A percentile compares a stretch with the other conserved stretches of the same genome.
These are phyloP conservation scores for Drosophila serrata DNA, from an alignment of 1,140 invertebrate genomes.

Conservation along the genomic window DNA sequence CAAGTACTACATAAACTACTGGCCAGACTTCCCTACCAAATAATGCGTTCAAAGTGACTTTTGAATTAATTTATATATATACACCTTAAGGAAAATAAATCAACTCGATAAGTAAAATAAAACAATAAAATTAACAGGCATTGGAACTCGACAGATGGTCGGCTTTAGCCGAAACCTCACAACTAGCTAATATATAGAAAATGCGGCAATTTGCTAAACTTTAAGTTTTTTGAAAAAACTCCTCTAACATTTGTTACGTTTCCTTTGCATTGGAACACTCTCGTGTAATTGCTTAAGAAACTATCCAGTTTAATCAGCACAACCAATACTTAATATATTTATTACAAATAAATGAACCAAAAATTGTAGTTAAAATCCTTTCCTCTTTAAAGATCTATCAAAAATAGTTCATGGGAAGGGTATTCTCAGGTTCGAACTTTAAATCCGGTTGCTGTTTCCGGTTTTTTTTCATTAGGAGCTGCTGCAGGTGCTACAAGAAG, in stretches of 20 bases:
- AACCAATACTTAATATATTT: constrained; percentile 9
- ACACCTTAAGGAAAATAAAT: not conserved
- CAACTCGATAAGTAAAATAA: not conserved
- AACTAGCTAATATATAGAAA: constrained; percentile 17
- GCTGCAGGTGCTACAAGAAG: constrained; percentile 16
- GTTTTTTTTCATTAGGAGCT: constrained; percentile 3
- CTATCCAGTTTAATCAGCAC: constrained; percentile 1
- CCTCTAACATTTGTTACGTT: constrained; percentile 13
- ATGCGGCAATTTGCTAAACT: constrained; percentile 12
- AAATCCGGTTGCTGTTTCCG: constrained; percentile 6
- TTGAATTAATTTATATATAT: constrained; percentile 4
- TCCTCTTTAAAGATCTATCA: not conserved
- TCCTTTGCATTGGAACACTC: constrained; percentile 11
- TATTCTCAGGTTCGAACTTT: not conserved
- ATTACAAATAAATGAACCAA: constrained; percentile 16
- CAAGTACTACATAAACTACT: constrained; percentile 98
- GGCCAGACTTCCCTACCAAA: constrained; percentile 94
- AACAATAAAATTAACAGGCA: not conserved
- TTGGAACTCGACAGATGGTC: constrained; percentile 8
- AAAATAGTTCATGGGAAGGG: not conserved
- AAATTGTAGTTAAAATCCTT: not conserved
- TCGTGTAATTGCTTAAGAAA: constrained; percentile 11
- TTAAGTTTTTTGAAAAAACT: constrained; percentile 15
- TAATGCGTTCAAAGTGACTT: constrained; percentile 34
- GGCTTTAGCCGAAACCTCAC: constrained; percentile 7